Percentiles rank a stretch among this genome's conserved stretches.
These are phyloP conservation scores for Panorpa germanica DNA, from an alignment of 2,888 invertebrate species.

Conservation along the genomic window DNA sequence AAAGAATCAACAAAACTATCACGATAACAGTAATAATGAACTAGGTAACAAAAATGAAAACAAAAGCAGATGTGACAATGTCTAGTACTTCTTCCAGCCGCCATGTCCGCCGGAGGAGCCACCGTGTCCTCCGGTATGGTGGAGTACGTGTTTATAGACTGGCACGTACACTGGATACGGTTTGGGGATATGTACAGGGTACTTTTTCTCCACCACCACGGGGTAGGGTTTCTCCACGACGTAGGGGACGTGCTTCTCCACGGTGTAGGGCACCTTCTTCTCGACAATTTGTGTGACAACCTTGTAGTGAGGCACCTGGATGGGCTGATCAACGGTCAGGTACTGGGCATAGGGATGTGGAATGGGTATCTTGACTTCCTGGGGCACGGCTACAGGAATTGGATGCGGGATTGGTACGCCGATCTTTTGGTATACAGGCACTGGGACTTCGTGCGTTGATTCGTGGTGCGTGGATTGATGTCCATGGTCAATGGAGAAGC, in stretches of 20 bases:
- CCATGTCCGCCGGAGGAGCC: no score
- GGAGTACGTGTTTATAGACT: slow-evolving; percentile 44
- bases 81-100: slow-evolving; percentile 29
- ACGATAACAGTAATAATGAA: no score
- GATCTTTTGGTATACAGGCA: slow-evolving; percentile 50
- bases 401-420: slow-evolving; percentile 58
- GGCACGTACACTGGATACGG: slow-evolving; percentile 52
- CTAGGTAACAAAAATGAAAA: no score
- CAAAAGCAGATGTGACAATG: no score
- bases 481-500: slow-evolving; percentile 32
- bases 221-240: slow-evolving; percentile 58
- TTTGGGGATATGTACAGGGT: slow-evolving; percentile 47
- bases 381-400: slow-evolving; percentile 48
- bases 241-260: slow-evolving; percentile 48
- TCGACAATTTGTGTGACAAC: slow-evolving; percentile 52
- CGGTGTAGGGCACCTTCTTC: slow-evolving; percentile 52
- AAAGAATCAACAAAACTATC: no score
- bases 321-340: slow-evolving; percentile 48
- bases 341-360: slow-evolving; percentile 56
- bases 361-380: slow-evolving; percentile 47
- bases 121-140: slow-evolving; percentile 23
- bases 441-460: slow-evolving; percentile 46
- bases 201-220: slow-evolving; percentile 54
- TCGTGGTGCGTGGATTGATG: slow-evolving; percentile 40
- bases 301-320: slow-evolving; percentile 54